Conservation (phyloP, 2,888 invertebrate species). For the Fragum whitleyi region DNA sequence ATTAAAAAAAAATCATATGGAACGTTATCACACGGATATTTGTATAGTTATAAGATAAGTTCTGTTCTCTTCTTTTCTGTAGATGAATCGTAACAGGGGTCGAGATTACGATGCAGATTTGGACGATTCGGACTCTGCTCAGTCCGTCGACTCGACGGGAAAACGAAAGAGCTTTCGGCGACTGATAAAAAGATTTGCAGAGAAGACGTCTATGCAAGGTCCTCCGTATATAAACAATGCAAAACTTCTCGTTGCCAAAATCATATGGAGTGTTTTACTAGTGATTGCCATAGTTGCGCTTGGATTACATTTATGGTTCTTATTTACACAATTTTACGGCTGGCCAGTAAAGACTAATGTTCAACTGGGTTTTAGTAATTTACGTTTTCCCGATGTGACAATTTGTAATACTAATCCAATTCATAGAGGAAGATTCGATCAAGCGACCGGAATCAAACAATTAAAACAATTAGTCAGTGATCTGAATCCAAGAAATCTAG, state of each 20-base stretch:
- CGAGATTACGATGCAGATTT: constrained; percentile 5
- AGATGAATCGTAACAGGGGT: constrained; percentile 4
- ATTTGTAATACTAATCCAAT: constrained; percentile 67
- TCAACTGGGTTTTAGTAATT: constrained; percentile 53
- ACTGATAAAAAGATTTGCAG: constrained; percentile 67
- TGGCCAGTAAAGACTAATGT: constrained; percentile 65
- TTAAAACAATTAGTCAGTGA: constrained; percentile 39
- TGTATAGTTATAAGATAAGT: too few species aligned
- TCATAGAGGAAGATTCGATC: constrained; percentile 34
- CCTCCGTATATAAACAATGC: constrained; percentile 71
- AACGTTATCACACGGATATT: too few species aligned
- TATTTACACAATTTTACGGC: constrained; percentile 59
- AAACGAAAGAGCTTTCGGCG: constrained; percentile 66
- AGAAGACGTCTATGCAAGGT: constrained; percentile 75
- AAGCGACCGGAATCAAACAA: constrained; percentile 16
- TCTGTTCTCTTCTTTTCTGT: too few species aligned
- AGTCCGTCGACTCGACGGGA: constrained; percentile 55
- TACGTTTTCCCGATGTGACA: constrained; percentile 63
- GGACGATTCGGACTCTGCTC: constrained; percentile 26
- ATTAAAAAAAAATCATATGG: too few species aligned
- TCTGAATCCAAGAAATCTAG: constrained; percentile 50
- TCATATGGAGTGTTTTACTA: constrained; percentile 67
- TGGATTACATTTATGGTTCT: constrained; percentile 66
- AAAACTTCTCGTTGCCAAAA: constrained; percentile 57
- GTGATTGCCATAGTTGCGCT: constrained; percentile 59